Base-by-base conservation (phyloP, 2,888 invertebrate genomes). In the Geotrupes spiniger region DNA sequence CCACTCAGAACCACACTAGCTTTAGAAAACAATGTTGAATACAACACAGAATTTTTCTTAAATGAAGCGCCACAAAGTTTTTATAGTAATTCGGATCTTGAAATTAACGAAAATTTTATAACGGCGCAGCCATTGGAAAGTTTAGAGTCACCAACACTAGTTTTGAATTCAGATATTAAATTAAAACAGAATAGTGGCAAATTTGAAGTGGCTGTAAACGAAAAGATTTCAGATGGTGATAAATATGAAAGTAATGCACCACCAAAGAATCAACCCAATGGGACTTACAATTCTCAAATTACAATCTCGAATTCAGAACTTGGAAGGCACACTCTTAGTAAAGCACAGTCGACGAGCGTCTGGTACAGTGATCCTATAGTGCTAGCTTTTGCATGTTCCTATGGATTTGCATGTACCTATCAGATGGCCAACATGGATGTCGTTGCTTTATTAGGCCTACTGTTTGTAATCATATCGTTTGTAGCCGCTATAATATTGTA, bases 381-480 rank as follows among this genome's bases (percentile, higher is more conserved):
- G 70, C 73, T 86, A 76, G 79, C 84, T 76, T 77, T 87, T 78
- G 85, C 87, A 81, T 86, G 85, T 77, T 80, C 85, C 66, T 84
- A 85, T 77, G 83, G 85, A 68, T 69, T 84, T 77, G 82, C 84
- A 80, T 80, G 83, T 72, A 78, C 80, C 60, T 82, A 83, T 69
- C 82, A 84, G 72, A 74, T 87, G 71, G 82, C 84, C 67, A 82
- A 84, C 63, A 74, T 85, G 75, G 88, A 89, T 76, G 77, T 85
- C 74, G 78, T 87, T 75, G 83, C 86, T 68, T 76, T 86, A 72
- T 78, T 87, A 72, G 83, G 86, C 73, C 78, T 89, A 70, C 74
- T 88, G 70, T 78, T 88, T 72, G 87, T 88, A 68, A 79, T 87
- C 64, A 76, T 86, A 69, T 83, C 84, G 62, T 80, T 87, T 69